phyloP scores from a whole-genome alignment of 2,888 invertebrate species.

The Gymnocheta viridis region DNA sequence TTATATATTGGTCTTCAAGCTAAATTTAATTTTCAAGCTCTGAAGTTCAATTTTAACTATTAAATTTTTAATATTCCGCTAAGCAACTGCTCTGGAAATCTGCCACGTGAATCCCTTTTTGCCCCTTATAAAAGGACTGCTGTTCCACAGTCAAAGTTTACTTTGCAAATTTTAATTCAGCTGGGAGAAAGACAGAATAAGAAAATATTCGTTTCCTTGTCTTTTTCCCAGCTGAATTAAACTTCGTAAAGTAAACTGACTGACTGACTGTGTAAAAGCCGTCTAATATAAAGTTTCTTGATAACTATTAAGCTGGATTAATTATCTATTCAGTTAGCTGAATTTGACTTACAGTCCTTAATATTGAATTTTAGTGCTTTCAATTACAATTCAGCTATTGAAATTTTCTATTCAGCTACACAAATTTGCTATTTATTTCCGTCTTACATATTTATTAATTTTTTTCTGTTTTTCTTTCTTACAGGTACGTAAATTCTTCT shows the following conservation, averaged over 20 bases:
- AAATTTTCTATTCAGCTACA: not conserved
- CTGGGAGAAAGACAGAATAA: too few species aligned
- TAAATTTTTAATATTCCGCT: not conserved
- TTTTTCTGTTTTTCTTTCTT: not conserved
- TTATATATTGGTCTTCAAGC: not conserved
- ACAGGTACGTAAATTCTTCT: conserved; percentile 11
- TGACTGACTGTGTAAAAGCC: too few species aligned
- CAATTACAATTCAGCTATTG: not conserved
- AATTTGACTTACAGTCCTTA: not conserved
- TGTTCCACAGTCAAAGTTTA: too few species aligned
- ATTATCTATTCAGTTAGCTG: not conserved
- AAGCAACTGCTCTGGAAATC: not conserved
- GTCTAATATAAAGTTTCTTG: too few species aligned
- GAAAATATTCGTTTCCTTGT: too few species aligned
- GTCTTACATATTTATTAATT: not conserved
- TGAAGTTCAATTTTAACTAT: not conserved
- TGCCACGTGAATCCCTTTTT: not conserved
- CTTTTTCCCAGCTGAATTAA: too few species aligned
- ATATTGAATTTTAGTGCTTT: not conserved
- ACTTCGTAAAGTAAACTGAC: too few species aligned
- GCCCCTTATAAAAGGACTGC: too few species aligned
- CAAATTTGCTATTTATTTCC: not conserved
- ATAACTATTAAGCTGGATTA: not conserved
- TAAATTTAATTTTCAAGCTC: not conserved
- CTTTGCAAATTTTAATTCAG: too few species aligned